Evolutionary conservation across 2,113 vertebrate genomes (phyloP), one percentile per base, ranked within the genome.

Genomic region (Peromyscus californicus): DNA sequence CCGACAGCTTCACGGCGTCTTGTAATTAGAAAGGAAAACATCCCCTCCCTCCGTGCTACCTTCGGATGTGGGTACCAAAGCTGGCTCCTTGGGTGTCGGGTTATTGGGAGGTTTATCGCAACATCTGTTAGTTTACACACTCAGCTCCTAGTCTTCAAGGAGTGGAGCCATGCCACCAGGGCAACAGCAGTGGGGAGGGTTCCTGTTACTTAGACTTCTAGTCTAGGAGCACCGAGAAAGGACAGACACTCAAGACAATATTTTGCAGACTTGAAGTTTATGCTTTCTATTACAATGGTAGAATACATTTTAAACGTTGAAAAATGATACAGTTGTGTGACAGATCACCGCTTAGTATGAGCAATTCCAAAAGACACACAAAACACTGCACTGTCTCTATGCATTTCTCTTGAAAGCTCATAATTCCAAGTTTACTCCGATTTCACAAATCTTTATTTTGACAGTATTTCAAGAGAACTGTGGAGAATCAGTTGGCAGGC

Each of bases 1-100:
- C 54, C 42, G 93, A 92, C 91, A 91, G 93, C 26, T 86, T 96
- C 96, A 85, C 63, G 24, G 70, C 63, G 17, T 82, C 89, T 86
- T 70, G 19, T 93, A 95, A 82, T 65, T 72, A 93, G 83, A 80
- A 96, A 97, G 85, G 59, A 96, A 97, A 97, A 91, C 70, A 93
- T 63, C 84, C 45, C 5, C 24, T 92, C 29, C 76, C 54, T 89
- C 19, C 51, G 0, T 26, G 31, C 84, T 79, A 63, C 90, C 80
- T 97, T 97, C 92, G 65, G 48, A 65, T 36, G 63, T 13, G 33
- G 29, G 31, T 39, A 75, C 5, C 80, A 16, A 91, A 74, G 97
- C 70, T 0, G 54, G 48, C 8, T 93, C 90, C 94, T 85, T 24
- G 29, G 57, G 42, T 31, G 63, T 82, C 0, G 0, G 51, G 51